Percentiles rank a stretch among this genome's conserved stretches.
These are phyloP conservation scores for Palythoa heliodiscus DNA, from an alignment of 92 coral and sea anemone species.

Conservation along the genomic window DNA sequence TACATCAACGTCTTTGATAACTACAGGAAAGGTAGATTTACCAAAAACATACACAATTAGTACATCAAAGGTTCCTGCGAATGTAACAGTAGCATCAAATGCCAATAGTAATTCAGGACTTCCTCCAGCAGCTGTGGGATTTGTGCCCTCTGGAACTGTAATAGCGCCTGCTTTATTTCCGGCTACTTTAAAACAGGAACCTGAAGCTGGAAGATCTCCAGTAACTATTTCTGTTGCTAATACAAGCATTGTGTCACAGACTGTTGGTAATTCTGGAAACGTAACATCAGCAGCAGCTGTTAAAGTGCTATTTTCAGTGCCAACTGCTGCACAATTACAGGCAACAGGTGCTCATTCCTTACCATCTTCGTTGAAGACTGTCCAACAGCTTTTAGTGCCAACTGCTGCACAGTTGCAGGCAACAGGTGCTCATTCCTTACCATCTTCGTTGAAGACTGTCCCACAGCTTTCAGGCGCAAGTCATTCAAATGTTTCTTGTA, in stretches of 20 bases:
- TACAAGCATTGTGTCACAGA: neutral
- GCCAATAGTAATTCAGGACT: neutral
- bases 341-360: neutral
- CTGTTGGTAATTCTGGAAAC: neutral
- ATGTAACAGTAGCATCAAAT: neutral
- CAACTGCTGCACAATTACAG: neutral
- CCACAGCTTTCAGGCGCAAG: neutral
- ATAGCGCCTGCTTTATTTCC: conserved; percentile 13
- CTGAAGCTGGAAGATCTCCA: neutral
- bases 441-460: neutral
- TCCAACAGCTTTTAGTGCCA: conserved; percentile 20
- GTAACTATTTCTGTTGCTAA: neutral
- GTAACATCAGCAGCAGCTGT: conserved; percentile 3
- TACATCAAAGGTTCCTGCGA: neutral
- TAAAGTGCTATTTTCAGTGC: conserved; percentile 22
- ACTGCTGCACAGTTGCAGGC: neutral
- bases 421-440: neutral
- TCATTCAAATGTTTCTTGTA: conserved; percentile 5
- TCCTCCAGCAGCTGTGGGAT: conserved; percentile 18
- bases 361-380: conserved; percentile 2
- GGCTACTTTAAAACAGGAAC: neutral
- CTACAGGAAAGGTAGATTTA: neutral
- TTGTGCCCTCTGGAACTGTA: neutral
- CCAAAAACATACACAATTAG: neutral
- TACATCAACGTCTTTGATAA: neutral